Base-by-base conservation (phyloP, 2,113 vertebrate genomes). In the Siphamia tubifer region DNA sequence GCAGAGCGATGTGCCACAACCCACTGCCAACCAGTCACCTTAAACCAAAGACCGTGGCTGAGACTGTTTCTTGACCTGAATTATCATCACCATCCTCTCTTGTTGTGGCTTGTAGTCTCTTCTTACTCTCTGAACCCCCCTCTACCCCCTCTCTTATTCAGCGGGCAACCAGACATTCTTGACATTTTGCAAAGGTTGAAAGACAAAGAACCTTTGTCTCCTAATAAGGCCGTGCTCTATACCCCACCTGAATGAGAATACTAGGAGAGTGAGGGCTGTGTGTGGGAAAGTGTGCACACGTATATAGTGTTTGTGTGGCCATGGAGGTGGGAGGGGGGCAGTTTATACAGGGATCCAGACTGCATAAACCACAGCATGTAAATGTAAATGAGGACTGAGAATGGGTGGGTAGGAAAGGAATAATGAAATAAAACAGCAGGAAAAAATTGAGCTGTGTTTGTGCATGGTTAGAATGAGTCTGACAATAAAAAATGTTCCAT, bases 121-220 rank as follows among this genome's bases (percentile, higher is more conserved):
- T 36, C 57, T 58, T 58, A 20, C 56, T 64, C 68, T 58, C 69
- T 60, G 11, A 9, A 49, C n/a, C 63, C 52, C n/a, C 39, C 31
- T 5, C 20, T 20, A 25, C 17, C 49, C n/a, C 48, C 30, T 49
- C 58, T 55, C 21, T 47, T 69, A 47, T 76, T 81, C 66, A 73
- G 52, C 36, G 40, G 68, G 68, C 69, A 77, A 82, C 70, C 65
- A 86, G 89, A 89, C 90, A 89, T 89, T 91, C 91, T 90, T 93
- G 92, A 92, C 92, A 92, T 94, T 94, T 91, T 89, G 86, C 73
- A 93, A 92, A 92, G 92, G 91, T 92, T 93, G 90, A 92, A 92
- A 90, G 91, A 93, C 91, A 91, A 91, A 92, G 91, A 84, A 89
- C 89, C 84, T 90, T 90, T 90, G 87, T 91, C 83, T 91, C 84